These are phyloP conservation scores for Heliconius hewitsoni DNA, from an alignment of 1,140 invertebrate genomes.

Conservation along the genomic window DNA sequence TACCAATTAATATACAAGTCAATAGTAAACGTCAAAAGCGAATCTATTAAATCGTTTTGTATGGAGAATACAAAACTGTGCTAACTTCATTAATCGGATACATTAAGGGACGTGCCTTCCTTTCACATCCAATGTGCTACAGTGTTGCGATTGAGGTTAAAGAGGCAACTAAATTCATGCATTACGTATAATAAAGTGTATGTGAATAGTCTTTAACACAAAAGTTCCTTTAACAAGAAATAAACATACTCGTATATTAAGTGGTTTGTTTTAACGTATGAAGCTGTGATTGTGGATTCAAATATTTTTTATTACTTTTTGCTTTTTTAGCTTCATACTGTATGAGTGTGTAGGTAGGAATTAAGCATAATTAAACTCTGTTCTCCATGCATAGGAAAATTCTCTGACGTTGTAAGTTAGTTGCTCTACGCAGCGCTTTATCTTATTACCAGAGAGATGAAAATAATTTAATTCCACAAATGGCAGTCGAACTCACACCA, in stretches of 20 bases:
- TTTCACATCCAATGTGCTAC: not conserved
- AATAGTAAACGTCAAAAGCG: not conserved
- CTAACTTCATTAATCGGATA: conserved; percentile 8
- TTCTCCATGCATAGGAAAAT: too few relatives aligned
- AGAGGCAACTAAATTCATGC: not conserved
- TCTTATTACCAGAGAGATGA: too few relatives aligned
- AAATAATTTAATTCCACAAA: too few relatives aligned
- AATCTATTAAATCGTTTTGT: not conserved
- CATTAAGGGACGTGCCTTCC: not conserved
- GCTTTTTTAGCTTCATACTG: too few relatives aligned
- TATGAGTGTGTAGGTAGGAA: too few relatives aligned
- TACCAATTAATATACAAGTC: not conserved
- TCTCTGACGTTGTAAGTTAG: too few relatives aligned
- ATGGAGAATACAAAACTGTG: conserved; percentile 6
- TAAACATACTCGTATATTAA: not conserved
- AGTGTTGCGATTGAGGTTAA: conserved; percentile 22
- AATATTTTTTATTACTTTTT: too few relatives aligned
- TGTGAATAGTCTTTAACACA: not conserved
- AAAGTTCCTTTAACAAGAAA: not conserved
- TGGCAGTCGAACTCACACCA: too few relatives aligned
- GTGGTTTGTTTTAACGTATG: too few relatives aligned
- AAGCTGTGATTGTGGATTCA: too few relatives aligned
- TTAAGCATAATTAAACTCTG: too few relatives aligned
- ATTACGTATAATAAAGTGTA: not conserved
- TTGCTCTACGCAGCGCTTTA: too few relatives aligned